Conservation (phyloP, 2,888 invertebrate genomes). For the Mythimna ferrago region DNA sequence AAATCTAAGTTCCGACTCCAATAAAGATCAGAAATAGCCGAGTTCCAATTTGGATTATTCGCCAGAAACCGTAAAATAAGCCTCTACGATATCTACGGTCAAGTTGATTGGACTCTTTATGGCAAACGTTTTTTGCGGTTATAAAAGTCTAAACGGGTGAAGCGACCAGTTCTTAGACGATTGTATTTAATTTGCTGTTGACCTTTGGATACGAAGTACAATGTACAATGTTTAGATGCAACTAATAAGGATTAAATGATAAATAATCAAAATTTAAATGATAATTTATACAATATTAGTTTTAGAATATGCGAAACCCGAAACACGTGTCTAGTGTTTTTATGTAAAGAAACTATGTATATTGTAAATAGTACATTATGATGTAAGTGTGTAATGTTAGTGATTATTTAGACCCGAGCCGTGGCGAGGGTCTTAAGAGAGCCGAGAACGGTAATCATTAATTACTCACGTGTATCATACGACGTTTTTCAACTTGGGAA, state of each 20-base stretch:
- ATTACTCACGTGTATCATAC: no score
- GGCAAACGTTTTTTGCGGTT: conserved; percentile 27
- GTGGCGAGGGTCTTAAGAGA: no score
- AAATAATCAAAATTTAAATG: no score
- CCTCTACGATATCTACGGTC: conserved; percentile 2
- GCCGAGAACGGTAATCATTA: no score
- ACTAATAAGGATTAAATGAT: background rate
- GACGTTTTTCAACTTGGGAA: no score
- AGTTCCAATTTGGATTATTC: background rate
- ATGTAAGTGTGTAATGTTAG: no score
- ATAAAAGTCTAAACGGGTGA: conserved; percentile 14
- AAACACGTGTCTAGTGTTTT: no score
- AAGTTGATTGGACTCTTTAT: conserved; percentile 36
- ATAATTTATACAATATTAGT: no score
- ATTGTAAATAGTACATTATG: no score
- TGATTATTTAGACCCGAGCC: no score
- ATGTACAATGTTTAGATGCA: background rate
- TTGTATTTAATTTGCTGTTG: conserved; percentile 16
- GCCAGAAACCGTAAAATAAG: conserved; percentile 23
- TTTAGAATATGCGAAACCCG: no score
- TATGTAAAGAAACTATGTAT: no score
- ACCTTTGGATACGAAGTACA: conserved; percentile 14
- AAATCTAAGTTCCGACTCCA: background rate
- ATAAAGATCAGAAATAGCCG: conserved; percentile 3
- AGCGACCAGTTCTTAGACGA: conserved; percentile 8